Evolutionary conservation across 2,113 vertebrate genomes (phyloP), one percentile per base, ranked within the genome.

Genomic region (Oreochromis spilurus): DNA sequence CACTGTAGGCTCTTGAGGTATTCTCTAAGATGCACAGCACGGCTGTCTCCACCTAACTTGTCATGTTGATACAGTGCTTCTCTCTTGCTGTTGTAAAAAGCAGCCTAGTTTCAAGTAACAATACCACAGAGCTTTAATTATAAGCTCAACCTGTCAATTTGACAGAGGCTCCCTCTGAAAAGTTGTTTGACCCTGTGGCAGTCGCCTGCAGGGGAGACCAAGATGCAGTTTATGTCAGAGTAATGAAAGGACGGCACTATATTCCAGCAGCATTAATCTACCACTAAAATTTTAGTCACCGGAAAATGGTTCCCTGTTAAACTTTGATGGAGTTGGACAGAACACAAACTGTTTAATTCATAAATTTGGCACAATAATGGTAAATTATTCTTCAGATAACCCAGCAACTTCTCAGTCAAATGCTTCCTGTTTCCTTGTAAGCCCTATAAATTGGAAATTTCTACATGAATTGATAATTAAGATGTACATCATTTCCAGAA

Each of bases 81-180:
- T 54, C 79, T 45, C 40, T 21, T 38, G 45, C 77, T 72, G 43
- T 43, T 78, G 70, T 78, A 40, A 87, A 54, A 86, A 72, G 79
- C 82, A 87, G 83, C 90, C 84, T 52, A 84, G 87, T 92, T 92
- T 91, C 86, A 84, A 84, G 82, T 88, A 88, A 91, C 84, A 88
- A 86, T 89, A 84, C 88, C 85, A 72, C 67, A 29, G 88, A 92
- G 90, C 84, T 92, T 92, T 93, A 94, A 94, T 93, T 91, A 94
- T 90, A 75, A 83, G 81, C 87, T 84, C 82, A 26, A 70, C 84
- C 81, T 87, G 92, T 92, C 92, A 86, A 50, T 79, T 65, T 67
- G 84, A 91, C 87, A 90, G 54, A 85, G 79, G 87, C 88, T 87
- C 38, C 65, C 80, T 58, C 48, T 88, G 85, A 91, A 84, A 84